phyloP scores from a whole-genome alignment of 2,797 vertebrate genomes.

The Anas georgica region DNA sequence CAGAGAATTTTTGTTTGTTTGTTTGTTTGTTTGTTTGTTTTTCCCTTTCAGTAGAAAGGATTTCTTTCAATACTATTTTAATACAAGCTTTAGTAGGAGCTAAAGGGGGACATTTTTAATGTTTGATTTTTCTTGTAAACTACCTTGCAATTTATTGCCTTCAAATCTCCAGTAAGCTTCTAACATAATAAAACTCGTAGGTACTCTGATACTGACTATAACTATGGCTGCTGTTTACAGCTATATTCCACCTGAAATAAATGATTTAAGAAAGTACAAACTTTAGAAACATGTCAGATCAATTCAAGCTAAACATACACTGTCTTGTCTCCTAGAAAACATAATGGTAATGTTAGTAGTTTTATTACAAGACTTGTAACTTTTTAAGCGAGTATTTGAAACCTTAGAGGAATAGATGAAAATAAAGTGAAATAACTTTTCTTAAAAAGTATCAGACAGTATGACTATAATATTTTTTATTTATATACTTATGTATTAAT shows the following conservation, averaged over 20 bases:
- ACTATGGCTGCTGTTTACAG: background rate
- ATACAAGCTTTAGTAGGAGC: background rate
- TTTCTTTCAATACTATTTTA: background rate
- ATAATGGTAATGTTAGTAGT: background rate
- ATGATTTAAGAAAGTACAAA: background rate
- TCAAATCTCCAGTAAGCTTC: background rate
- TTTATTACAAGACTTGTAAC: background rate
- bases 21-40: background rate
- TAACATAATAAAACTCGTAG: background rate
- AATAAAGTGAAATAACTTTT: background rate
- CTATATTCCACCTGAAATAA: background rate
- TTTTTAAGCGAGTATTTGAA: background rate
- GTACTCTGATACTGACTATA: background rate
- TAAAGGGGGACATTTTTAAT: background rate
- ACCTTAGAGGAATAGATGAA: rapidly evolving
- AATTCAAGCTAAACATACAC: background rate
- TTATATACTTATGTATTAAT: background rate
- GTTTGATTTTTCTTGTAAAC: background rate
- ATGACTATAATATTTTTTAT: background rate
- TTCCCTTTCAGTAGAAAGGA: background rate
- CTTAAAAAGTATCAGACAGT: background rate
- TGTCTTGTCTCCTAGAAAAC: background rate
- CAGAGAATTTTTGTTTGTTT: background rate
- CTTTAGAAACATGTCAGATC: background rate
- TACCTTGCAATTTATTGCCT: background rate